Conservation (phyloP, 2,888 invertebrate species). For the Abrostola tripartita region DNA sequence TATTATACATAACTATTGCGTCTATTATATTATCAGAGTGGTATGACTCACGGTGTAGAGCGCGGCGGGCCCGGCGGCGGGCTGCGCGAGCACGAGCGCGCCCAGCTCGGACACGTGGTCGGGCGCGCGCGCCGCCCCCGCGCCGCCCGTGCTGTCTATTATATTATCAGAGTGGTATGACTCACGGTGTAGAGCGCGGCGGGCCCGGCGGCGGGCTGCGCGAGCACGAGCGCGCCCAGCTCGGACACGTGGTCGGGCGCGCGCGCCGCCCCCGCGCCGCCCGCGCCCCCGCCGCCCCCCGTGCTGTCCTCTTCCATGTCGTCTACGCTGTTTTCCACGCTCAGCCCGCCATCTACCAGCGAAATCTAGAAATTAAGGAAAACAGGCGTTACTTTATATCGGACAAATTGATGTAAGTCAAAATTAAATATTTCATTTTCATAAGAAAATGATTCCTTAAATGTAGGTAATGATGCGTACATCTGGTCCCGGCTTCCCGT, state of each 20-base stretch:
- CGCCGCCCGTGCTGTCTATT: too few species aligned
- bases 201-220: slow-evolving; percentile 80
- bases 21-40: too few species aligned
- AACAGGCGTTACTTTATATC: neutral
- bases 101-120: too few species aligned
- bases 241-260: slow-evolving; percentile 93
- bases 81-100: slow-evolving; percentile 90
- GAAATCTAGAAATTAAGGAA: slow-evolving; percentile 85
- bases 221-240: slow-evolving; percentile 92
- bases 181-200: slow-evolving; percentile 73
- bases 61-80: slow-evolving; percentile 92
- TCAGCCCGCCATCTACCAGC: slow-evolving; percentile 91
- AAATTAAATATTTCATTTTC: too few species aligned
- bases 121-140: too few species aligned
- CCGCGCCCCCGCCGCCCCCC: slow-evolving; percentile 61
- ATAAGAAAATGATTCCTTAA: too few species aligned
- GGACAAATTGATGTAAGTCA: too few species aligned
- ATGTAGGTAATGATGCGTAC: too few species aligned
- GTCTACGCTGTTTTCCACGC: slow-evolving; percentile 85
- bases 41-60: neutral
- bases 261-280: slow-evolving; percentile 81
- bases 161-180: too few species aligned
- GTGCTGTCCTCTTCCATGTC: slow-evolving; percentile 90
- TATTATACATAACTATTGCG: neutral
- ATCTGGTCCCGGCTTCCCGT: too few species aligned